A percentile compares a stretch with the other conserved stretches of the same genome.
phyloP scores from a whole-genome alignment of 2,113 vertebrate species.

The Synchiropus splendidus region DNA sequence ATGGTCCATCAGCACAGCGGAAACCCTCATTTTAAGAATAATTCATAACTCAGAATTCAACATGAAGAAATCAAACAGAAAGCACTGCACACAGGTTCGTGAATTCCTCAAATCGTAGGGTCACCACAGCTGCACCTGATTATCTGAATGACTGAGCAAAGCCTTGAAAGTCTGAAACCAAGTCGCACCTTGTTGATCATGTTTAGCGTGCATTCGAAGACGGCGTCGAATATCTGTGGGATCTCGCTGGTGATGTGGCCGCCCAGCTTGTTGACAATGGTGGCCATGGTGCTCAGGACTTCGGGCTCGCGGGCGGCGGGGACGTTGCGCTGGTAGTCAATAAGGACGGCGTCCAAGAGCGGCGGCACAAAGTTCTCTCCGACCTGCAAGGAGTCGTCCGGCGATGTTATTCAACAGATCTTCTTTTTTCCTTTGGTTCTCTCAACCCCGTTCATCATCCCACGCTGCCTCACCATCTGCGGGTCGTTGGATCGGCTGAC shows the following conservation, averaged over 20 bases:
- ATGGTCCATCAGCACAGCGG: not conserved
- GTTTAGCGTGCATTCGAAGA: slow-evolving; percentile 98
- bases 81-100: not conserved
- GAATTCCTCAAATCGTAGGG: too few species aligned
- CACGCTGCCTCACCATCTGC: slow-evolving; percentile 83
- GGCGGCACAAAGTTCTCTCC: slow-evolving; percentile 98
- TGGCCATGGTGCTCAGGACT: slow-evolving; percentile 99
- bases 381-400: slow-evolving; percentile 65
- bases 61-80: not conserved
- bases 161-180: too few species aligned
- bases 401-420: not conserved
- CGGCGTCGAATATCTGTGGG: slow-evolving; percentile 98
- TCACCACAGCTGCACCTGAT: too few species aligned
- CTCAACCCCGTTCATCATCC: too few species aligned
- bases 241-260: slow-evolving; percentile 97
- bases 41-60: too few species aligned
- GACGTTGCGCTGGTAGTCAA: slow-evolving; percentile 97
- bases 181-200: slow-evolving; percentile 92
- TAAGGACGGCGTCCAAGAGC: slow-evolving; percentile 93
- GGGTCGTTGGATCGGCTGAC: slow-evolving; percentile 97
- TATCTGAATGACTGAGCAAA: too few species aligned
- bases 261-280: slow-evolving; percentile 96
- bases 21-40: too few species aligned
- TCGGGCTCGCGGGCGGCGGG: slow-evolving; percentile 95
- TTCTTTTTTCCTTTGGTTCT: too few species aligned